Conservation (phyloP, 2,113 vertebrate species). For the Odontophorus gujanensis region DNA sequence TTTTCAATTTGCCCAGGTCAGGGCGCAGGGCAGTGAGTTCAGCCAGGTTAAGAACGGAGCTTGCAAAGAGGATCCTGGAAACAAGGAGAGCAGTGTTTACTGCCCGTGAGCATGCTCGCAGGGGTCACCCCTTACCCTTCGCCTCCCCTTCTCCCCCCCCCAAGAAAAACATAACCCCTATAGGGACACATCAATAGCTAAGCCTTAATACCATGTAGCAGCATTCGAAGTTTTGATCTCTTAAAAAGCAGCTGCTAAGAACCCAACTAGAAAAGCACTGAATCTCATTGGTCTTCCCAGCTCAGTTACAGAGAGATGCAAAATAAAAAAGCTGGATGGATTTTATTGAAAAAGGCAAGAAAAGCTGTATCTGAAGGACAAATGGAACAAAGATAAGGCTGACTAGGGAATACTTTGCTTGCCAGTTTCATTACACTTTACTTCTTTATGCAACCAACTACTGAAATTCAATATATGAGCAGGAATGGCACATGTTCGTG, state of each 20-base stretch:
- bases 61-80: slow-evolving; percentile 90
- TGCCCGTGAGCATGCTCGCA: slow-evolving; percentile 57
- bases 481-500: slow-evolving; percentile 75
- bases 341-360: slow-evolving; percentile 82
- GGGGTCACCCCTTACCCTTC: slow-evolving; percentile 79
- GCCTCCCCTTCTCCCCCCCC: slow-evolving; percentile 38
- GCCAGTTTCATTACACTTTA: slow-evolving; percentile 82
- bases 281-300: slow-evolving; percentile 81
- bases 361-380: slow-evolving; percentile 81
- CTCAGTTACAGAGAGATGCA: slow-evolving; percentile 76
- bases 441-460: slow-evolving; percentile 82
- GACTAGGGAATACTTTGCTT: slow-evolving; percentile 81
- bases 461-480: slow-evolving; percentile 82
- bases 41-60: slow-evolving; percentile 94
- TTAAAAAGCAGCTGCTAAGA: slow-evolving; percentile 83
- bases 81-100: slow-evolving; percentile 84
- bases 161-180: slow-evolving; percentile 81
- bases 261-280: slow-evolving; percentile 80
- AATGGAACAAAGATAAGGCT: slow-evolving; percentile 84
- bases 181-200: slow-evolving; percentile 85
- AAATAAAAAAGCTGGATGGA: slow-evolving; percentile 74
- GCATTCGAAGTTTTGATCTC: slow-evolving; percentile 85
- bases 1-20: slow-evolving; percentile 89
- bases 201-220: slow-evolving; percentile 79
- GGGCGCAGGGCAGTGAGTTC: slow-evolving; percentile 90